phyloP scores from a whole-genome alignment of 2,113 vertebrate species.

The Rhabdomys dilectus region DNA sequence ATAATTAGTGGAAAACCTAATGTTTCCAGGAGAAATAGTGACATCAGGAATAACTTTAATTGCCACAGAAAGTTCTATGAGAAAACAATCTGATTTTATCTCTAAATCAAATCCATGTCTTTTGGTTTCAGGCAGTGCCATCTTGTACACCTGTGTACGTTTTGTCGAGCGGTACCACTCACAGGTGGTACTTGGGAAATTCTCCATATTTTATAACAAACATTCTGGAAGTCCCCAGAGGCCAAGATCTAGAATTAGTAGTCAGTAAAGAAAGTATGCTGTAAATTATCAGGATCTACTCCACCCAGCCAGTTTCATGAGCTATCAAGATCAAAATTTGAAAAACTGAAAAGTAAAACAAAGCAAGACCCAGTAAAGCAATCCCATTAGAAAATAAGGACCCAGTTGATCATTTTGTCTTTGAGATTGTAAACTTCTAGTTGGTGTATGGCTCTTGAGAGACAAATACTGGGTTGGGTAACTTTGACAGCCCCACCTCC shows the following conservation, averaged over 20 bases:
- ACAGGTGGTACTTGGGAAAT: constrained; percentile 22
- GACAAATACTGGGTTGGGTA: constrained; percentile 1
- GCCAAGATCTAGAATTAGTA: constrained; percentile 33
- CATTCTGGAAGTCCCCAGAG: background rate
- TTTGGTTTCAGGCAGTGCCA: constrained; percentile 9
- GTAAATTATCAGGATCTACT: background rate
- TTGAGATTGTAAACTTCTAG: constrained; percentile 16
- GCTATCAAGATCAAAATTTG: constrained; percentile 19
- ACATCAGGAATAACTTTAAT: background rate
- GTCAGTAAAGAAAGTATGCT: background rate
- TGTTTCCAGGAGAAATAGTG: constrained; percentile 17
- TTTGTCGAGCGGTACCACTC: constrained; percentile 20
- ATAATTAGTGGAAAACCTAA: background rate
- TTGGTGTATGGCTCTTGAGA: background rate
- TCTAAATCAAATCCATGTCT: background rate
- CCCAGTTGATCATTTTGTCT: constrained; percentile 22
- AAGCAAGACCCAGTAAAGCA: background rate
- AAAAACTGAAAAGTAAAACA: background rate
- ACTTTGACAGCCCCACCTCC: background rate
- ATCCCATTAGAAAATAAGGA: constrained; percentile 28
- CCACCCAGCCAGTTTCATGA: background rate
- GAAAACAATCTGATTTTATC: constrained; percentile 20
- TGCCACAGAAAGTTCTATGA: background rate
- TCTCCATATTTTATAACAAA: constrained; percentile 37
- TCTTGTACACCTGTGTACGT: background rate